A percentile compares a stretch with the other conserved stretches of the same genome.
Conservation (phyloP, 2,797 vertebrate species). For the Mormyrus hasselquistii region DNA sequence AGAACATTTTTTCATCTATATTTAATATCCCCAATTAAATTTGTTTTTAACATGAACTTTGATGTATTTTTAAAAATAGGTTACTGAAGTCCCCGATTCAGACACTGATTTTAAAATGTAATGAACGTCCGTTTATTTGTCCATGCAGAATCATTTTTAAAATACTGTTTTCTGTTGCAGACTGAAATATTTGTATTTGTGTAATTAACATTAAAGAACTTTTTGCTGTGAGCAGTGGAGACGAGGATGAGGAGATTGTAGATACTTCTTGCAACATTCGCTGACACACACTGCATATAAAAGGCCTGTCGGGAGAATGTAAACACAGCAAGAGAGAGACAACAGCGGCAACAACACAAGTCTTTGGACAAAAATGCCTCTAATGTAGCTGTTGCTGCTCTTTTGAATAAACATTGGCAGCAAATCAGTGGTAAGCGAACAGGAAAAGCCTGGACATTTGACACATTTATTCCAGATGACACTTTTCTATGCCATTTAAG, state of each 20-base stretch:
- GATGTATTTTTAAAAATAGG: not conserved
- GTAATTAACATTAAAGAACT: not conserved
- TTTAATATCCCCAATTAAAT: constrained; percentile 2
- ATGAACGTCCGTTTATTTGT: not conserved
- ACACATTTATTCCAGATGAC: not conserved
- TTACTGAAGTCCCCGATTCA: not conserved
- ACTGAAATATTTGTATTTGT: not conserved
- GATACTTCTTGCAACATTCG: not conserved
- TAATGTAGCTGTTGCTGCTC: not conserved
- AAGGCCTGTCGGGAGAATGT: not conserved
- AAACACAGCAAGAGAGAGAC: not conserved
- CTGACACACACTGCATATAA: not conserved
- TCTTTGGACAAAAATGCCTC: not conserved
- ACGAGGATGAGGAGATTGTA: not conserved
- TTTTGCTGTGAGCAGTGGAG: not conserved
- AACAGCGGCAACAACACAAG: not conserved
- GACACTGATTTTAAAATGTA: not conserved
- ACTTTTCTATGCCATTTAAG: not conserved
- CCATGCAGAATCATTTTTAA: not conserved
- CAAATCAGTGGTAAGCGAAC: not conserved
- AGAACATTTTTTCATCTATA: not conserved
- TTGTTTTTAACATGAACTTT: constrained; percentile 9
- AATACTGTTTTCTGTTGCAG: not conserved
- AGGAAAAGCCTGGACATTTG: not conserved
- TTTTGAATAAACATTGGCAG: not conserved